Conservation (phyloP, 2,888 invertebrate genomes). For the Diabrotica balteata region DNA sequence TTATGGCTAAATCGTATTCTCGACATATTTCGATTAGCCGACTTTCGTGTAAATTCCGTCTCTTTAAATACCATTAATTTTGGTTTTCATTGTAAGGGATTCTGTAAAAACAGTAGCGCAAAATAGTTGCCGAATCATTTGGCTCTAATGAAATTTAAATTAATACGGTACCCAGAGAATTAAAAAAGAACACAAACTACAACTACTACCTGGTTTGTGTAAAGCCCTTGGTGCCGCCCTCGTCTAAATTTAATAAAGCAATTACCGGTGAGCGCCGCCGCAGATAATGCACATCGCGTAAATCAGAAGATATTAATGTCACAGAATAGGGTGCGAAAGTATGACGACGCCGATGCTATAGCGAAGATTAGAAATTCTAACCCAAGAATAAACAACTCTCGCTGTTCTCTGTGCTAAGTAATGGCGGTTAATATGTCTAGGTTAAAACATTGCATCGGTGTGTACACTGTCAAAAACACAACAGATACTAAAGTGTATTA, state of each 20-base stretch:
- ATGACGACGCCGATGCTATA: slow-evolving; percentile 21
- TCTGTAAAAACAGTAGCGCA: no score
- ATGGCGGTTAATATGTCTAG: slow-evolving; percentile 5
- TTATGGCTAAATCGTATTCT: no score
- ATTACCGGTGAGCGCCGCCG: slow-evolving; percentile 49
- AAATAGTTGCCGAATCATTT: no score
- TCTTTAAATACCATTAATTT: no score
- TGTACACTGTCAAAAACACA: slow-evolving; percentile 7
- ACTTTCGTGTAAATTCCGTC: no score
- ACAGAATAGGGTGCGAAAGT: slow-evolving; percentile 45
- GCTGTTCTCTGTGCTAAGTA: slow-evolving; percentile 41
- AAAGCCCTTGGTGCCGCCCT: slow-evolving; percentile 1
- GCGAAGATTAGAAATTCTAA: slow-evolving; percentile 51
- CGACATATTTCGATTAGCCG: no score
- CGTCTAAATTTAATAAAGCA: slow-evolving; percentile 51
- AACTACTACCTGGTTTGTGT: background rate
- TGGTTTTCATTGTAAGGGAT: no score
- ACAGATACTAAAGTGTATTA: background rate
- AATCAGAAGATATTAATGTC: slow-evolving; percentile 53
- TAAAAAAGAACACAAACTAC: no score
- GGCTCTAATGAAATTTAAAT: no score
- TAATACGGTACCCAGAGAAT: no score
- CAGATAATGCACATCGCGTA: slow-evolving; percentile 50
- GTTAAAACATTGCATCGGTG: background rate
- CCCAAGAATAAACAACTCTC: slow-evolving; percentile 53